Base-by-base conservation (phyloP, 2,888 invertebrate genomes). In the Archaeoteleia sp. region DNA sequence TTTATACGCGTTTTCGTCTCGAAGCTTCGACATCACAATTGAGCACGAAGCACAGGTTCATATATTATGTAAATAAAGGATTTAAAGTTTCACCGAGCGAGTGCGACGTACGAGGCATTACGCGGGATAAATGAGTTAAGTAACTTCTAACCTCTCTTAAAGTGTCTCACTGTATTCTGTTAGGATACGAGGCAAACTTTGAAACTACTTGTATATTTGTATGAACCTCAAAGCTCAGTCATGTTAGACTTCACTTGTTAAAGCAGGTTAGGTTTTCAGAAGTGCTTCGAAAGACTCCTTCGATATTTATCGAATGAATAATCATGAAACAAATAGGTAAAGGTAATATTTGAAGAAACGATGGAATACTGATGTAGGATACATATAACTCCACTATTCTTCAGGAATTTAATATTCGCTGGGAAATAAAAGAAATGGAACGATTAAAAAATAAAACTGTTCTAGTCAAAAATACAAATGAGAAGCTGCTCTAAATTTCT, bases 61-160 rank as follows among this genome's bases (percentile, higher is more conserved):
- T 73, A 73, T 67, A 79, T 73, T 74, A 74, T 72, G 72, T 55
- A 72, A 75, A 74, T 74, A 67, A 63, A 71, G 70, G 67, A 73
- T 77, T 76, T 70, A 68, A 77, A 77, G 58, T 77, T 77, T 67
- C 39, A 65, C 23, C 61, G 27, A 39, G 40, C 48, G 58, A 35
- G 32, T 49, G 77, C 40, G 84, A 72, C 62, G 46, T 55, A 80
- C 68, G 51, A 68, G 71, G 57, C 77, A 80, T 82, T 82, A 75
- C 63, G 32, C 25, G n/a, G 42, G 60, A 66, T 60, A 69, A 70
- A 63, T 60, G 54, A 29, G 58, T 43, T 46, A 65, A 55, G 55
- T 34, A 49, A 54, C 32, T 45, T 14, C 51, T 48, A 67, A 49
- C 49, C 57, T 35, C 40, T 40, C 48, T 53, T 12, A 7, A 45